phyloP scores from a whole-genome alignment of 2,797 vertebrate species.

The Epinephelus coioides region DNA sequence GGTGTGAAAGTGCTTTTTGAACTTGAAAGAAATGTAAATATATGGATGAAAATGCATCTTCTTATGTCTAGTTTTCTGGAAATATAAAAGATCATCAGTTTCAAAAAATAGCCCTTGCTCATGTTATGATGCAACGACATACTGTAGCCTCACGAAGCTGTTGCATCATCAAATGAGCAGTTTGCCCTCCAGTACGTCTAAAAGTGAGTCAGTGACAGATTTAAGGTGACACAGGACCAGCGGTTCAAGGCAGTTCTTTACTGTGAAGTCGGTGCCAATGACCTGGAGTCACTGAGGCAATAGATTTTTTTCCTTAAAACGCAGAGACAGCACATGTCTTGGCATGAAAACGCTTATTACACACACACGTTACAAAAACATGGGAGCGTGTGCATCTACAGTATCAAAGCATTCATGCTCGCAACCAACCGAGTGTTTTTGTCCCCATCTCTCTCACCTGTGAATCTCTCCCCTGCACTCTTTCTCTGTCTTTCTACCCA shows the following conservation, averaged over 20 bases:
- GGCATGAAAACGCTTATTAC: neutral
- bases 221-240: constrained; percentile 51
- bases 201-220: constrained; percentile 52
- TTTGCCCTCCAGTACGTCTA: constrained; percentile 19
- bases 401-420: constrained; percentile 23
- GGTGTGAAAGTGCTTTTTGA: neutral
- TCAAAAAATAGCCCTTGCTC: neutral
- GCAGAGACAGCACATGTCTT: constrained; percentile 24
- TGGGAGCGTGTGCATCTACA: neutral
- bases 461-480: constrained; percentile 26
- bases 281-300: constrained; percentile 41
- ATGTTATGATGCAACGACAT: constrained; percentile 7
- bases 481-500: constrained; percentile 35
- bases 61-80: neutral
- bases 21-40: neutral
- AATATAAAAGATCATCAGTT: neutral
- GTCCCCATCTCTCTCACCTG: constrained; percentile 24
- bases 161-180: constrained; percentile 47
- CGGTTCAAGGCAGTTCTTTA: constrained; percentile 36
- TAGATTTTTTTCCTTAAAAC: constrained; percentile 39
- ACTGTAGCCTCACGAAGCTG: neutral
- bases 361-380: neutral
- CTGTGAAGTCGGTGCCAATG: constrained; percentile 45
- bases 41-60: neutral
- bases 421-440: constrained; percentile 21